A percentile compares a stretch with the other conserved stretches of the same genome.
phyloP scores from a whole-genome alignment of 1,140 invertebrate species.

The Homarus americanus region DNA sequence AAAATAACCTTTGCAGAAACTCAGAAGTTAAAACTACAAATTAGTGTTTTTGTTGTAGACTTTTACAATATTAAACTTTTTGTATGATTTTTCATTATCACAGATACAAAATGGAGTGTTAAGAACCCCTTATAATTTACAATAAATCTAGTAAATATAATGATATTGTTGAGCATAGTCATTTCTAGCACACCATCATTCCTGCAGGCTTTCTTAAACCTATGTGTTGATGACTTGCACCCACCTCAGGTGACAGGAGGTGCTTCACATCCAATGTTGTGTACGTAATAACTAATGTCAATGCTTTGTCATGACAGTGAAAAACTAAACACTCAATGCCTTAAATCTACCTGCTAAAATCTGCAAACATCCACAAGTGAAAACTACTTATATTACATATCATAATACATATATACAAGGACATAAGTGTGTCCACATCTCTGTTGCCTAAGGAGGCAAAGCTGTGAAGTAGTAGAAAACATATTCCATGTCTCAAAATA shows the following conservation, averaged over 20 bases:
- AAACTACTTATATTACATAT: conserved; percentile 47
- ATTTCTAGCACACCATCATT: conserved; percentile 58
- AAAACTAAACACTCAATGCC: conserved; percentile 57
- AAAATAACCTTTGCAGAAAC: conserved; percentile 59
- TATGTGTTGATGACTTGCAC: conserved; percentile 46
- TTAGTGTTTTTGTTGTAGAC: conserved; percentile 57
- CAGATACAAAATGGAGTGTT: conserved; percentile 71
- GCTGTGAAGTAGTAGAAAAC: not conserved
- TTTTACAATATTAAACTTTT: conserved; percentile 67
- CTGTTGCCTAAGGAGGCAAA: not conserved
- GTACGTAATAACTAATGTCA: conserved; percentile 42
- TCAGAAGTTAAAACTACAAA: conserved; percentile 49
- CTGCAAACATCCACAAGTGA: conserved; percentile 53
- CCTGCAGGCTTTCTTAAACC: conserved; percentile 55
- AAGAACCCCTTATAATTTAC: conserved; percentile 51
- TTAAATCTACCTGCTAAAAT: conserved; percentile 49
- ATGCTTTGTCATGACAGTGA: conserved; percentile 56
- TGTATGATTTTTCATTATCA: conserved; percentile 65
- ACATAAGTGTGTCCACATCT: not conserved
- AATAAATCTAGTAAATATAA: conserved; percentile 37
- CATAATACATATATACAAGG: conserved; percentile 35
- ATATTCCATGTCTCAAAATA: conserved; percentile 14
- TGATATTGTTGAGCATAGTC: conserved; percentile 59
- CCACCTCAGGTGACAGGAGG: not conserved
- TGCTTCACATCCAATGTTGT: conserved; percentile 21